These are phyloP conservation scores for Chaetoderma sp. DNA, from an alignment of 2,888 invertebrate species.

Conservation along the genomic window DNA sequence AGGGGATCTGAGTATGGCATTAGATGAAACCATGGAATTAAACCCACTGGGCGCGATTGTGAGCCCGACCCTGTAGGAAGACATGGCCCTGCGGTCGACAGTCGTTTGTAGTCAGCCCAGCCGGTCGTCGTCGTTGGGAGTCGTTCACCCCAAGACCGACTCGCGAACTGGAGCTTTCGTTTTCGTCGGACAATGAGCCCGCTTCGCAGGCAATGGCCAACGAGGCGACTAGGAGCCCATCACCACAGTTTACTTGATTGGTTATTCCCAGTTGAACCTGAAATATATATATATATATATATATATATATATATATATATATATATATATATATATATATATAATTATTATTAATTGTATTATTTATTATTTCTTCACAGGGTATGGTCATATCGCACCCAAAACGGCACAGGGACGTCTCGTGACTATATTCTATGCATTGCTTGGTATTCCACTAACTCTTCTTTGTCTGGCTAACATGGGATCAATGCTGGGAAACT, in stretches of 20 bases:
- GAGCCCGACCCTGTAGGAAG: too few species aligned
- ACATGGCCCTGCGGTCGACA: too few species aligned
- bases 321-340: constrained; percentile 8
- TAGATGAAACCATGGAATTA: too few species aligned
- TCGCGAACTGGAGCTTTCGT: too few species aligned
- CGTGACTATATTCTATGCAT: constrained; percentile 55
- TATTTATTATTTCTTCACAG: constrained; percentile 36
- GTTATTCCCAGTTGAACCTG: too few species aligned
- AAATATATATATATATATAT: background rate
- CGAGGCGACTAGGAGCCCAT: background rate
- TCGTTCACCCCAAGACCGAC: too few species aligned
- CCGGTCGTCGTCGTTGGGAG: background rate
- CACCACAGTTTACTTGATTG: background rate
- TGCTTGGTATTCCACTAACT: constrained; percentile 60
- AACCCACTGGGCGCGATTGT: too few species aligned
- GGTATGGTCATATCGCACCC: constrained; percentile 59
- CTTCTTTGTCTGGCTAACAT: constrained; percentile 58
- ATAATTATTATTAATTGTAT: background rate
- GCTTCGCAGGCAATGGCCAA: background rate
- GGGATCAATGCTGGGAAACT: constrained; percentile 52
- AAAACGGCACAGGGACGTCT: constrained; percentile 51
- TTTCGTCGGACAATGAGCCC: background rate
- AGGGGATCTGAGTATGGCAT: too few species aligned
- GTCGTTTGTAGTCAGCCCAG: background rate
- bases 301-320: constrained; percentile 7